Evolutionary conservation across 2,888 invertebrate genomes (phyloP), one percentile per base, ranked within the genome.

Genomic region (Odontocolon sp.): DNA sequence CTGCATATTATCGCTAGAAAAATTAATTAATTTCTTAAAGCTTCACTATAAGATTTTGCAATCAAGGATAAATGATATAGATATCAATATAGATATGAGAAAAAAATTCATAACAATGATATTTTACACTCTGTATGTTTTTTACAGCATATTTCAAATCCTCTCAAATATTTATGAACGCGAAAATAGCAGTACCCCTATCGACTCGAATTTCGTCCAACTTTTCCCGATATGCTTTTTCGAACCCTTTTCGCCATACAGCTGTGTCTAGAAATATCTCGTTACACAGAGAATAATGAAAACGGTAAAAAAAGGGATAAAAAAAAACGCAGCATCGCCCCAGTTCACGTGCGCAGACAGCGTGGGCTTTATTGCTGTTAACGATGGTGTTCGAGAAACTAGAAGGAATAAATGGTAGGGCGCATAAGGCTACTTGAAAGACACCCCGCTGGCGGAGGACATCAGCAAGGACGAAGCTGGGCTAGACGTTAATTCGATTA

Each of bases 401-500:
- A 3, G 21, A n/a, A n/a, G 42, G 57, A 52, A 66, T 40, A 42
- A 70, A 68, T 76, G 59, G 33, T 26, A 42, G 23, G 59, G 14
- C 18, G 28, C 47, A 26, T 66, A 50, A 66, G 64, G 28, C 42
- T 23, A 11, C 21, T 50, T 57, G 36, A 38, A 40, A 42, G 40
- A 9, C 21, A 54, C 31, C 66, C 69, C 8, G 21, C 4, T 40
- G 64, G 9, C 11, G 42, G 38, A n/a, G 36, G 28, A 16, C 5
- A 38, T 8, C 28, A 33, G 31, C 47, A 71, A 67, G 52, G 64
- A 54, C 59, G 23, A 31, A 54, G 52, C 70, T 64, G 36, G 61
- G 66, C 47, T 67, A 47, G 61, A 70, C 70, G 45, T 61, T 70
- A 47, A 70, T 66, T 59, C 52, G 45, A 61, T 76, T 61, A 54